These are phyloP conservation scores for Copsychus sechellarum DNA, from an alignment of 2,113 vertebrate species.

Conservation along the genomic window DNA sequence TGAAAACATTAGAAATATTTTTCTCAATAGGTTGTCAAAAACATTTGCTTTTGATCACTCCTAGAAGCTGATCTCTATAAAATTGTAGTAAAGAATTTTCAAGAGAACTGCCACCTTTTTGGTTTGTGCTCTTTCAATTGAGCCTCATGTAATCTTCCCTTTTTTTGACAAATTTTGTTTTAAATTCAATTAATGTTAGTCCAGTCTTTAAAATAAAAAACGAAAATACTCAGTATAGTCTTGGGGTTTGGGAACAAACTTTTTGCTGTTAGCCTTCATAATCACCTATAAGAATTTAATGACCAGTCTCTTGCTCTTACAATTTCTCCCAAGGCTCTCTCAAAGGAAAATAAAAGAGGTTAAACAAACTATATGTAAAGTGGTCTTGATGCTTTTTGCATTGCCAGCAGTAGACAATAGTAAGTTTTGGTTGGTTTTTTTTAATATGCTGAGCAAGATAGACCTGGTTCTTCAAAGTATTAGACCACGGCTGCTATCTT, in stretches of 20 bases:
- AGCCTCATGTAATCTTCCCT: neutral
- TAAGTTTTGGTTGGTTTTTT: fast-evolving
- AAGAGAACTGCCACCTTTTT: neutral
- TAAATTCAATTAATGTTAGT: neutral
- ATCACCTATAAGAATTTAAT: neutral
- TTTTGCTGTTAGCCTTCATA: neutral
- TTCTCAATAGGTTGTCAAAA: neutral
- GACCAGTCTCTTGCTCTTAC: neutral
- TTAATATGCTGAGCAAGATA: fast-evolving
- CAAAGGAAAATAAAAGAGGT: neutral
- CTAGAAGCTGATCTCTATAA: neutral
- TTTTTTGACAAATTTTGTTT: neutral
- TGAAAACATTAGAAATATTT: neutral
- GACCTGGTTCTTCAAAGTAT: neutral
- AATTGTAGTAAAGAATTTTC: neutral
- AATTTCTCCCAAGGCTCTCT: neutral
- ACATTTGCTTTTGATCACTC: neutral
- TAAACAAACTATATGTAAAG: neutral
- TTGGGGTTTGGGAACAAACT: neutral
- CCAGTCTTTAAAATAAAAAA: neutral
- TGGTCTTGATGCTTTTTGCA: neutral
- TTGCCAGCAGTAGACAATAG: neutral
- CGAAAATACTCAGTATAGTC: neutral
- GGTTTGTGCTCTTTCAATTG: neutral
- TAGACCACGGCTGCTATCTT: neutral